A percentile compares a stretch with the other conserved stretches of the same genome.
These are phyloP conservation scores for Perodicticus potto DNA, from an alignment of 2,797 vertebrate genomes.

Conservation along the genomic window DNA sequence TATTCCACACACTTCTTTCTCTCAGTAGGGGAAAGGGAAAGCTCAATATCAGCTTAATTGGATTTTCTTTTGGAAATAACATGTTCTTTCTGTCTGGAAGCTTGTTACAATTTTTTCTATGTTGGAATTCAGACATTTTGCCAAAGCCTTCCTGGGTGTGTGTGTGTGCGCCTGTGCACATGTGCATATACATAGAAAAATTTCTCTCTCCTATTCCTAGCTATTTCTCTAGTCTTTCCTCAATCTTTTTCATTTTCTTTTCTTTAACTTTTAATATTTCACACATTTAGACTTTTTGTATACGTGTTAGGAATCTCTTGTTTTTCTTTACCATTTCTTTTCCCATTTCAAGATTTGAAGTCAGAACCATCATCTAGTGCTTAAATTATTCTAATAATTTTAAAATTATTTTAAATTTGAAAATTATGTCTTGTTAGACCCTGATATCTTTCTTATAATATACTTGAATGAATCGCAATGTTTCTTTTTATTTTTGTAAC, in stretches of 20 bases:
- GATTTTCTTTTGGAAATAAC: not conserved
- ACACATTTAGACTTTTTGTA: not conserved
- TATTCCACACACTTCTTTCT: not conserved
- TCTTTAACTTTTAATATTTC: not conserved
- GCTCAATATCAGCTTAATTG: not conserved
- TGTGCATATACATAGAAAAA: not conserved
- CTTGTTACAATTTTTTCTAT: not conserved
- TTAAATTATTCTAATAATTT: not conserved
- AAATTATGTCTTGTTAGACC: not conserved
- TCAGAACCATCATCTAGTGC: not conserved
- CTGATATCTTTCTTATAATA: not conserved
- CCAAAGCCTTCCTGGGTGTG: not conserved
- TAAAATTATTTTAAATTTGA: slow-evolving; percentile 1
- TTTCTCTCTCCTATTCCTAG: not conserved
- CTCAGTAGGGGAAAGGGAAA: not conserved
- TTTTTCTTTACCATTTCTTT: not conserved
- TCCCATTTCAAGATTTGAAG: not conserved
- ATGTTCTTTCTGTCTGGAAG: not conserved
- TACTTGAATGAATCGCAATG: not conserved
- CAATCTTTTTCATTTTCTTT: not conserved
- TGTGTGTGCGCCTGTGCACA: not conserved
- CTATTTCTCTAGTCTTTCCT: not conserved
- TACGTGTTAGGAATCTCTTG: not conserved
- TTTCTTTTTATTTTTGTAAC: not conserved
- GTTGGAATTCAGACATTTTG: not conserved